These are phyloP conservation scores for Pseudomyrmex gracilis DNA, from an alignment of 1,140 invertebrate genomes.

Conservation along the genomic window DNA sequence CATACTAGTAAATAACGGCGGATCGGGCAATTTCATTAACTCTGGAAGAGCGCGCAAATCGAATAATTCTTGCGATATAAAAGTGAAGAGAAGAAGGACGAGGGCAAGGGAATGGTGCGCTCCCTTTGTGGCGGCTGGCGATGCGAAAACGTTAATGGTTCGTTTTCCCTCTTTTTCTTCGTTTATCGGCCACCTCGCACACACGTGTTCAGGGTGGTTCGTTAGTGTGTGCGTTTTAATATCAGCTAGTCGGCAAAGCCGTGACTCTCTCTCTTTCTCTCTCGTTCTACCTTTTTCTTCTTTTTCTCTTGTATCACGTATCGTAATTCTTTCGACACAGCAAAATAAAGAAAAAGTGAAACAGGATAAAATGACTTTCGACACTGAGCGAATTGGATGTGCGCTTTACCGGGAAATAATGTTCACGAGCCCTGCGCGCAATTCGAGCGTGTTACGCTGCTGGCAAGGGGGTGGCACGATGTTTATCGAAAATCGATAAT, in stretches of 20 bases:
- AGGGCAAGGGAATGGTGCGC: neutral
- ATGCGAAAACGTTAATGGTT: slow-evolving; percentile 42
- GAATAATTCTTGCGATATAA: slow-evolving; percentile 42
- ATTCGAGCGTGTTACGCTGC: slow-evolving; percentile 39
- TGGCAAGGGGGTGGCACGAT: slow-evolving; percentile 12
- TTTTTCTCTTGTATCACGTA: neutral
- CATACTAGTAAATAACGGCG: slow-evolving; percentile 46
- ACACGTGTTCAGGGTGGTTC: slow-evolving; percentile 70
- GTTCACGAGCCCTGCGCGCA: slow-evolving; percentile 16
- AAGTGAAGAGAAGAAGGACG: slow-evolving; percentile 7
- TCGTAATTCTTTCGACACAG: slow-evolving; percentile 15
- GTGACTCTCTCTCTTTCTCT: neutral
- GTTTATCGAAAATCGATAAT: slow-evolving; percentile 62
- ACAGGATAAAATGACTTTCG: slow-evolving; percentile 44
- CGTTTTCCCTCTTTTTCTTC: slow-evolving; percentile 4
- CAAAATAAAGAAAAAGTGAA: slow-evolving; percentile 18
- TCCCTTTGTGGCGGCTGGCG: slow-evolving; percentile 4
- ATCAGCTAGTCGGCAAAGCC: slow-evolving; percentile 68
- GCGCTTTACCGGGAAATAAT: slow-evolving; percentile 49
- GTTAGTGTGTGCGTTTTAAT: slow-evolving; percentile 74
- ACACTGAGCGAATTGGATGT: slow-evolving; percentile 52
- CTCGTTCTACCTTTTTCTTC: neutral
- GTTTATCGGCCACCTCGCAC: slow-evolving; percentile 42
- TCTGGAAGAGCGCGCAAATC: slow-evolving; percentile 8
- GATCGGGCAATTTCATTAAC: slow-evolving; percentile 61